Conservation (phyloP, 2,113 vertebrate species). For the Phrynosoma blainvillii region DNA sequence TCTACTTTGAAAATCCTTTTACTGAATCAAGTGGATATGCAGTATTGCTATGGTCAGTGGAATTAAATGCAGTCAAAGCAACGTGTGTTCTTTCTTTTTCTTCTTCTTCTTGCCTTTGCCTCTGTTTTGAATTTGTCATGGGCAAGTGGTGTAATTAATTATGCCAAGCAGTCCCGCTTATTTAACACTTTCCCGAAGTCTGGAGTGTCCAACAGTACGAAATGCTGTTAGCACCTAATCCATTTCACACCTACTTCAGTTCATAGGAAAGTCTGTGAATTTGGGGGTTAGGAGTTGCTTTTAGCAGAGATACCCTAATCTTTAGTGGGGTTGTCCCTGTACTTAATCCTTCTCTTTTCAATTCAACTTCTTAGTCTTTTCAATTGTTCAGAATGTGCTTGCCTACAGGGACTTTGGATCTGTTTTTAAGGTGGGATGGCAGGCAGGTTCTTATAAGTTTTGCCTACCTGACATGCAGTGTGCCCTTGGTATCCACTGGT, state of each 20-base stretch:
- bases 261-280: background rate
- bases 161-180: background rate
- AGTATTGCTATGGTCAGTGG: conserved; percentile 31
- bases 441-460: too few relatives aligned
- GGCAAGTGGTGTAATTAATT: conserved; percentile 2
- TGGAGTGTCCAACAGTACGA: background rate
- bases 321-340: background rate
- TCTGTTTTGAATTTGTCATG: background rate
- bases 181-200: background rate
- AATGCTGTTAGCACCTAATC: background rate
- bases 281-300: background rate
- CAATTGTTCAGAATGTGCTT: too few relatives aligned
- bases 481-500: too few relatives aligned
- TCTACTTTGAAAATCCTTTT: background rate
- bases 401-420: background rate
- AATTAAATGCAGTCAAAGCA: conserved; percentile 4
- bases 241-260: conserved; percentile 42
- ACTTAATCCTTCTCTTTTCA: background rate
- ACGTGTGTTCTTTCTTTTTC: background rate
- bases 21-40: background rate
- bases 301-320: background rate
- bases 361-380: background rate
- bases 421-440: too few relatives aligned
- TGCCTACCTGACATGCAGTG: too few relatives aligned
- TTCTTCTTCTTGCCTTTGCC: conserved; percentile 1